A percentile compares a stretch with the other conserved stretches of the same genome.
These are phyloP conservation scores for Nebria salina DNA, from an alignment of 2,888 invertebrate genomes.

Conservation along the genomic window DNA sequence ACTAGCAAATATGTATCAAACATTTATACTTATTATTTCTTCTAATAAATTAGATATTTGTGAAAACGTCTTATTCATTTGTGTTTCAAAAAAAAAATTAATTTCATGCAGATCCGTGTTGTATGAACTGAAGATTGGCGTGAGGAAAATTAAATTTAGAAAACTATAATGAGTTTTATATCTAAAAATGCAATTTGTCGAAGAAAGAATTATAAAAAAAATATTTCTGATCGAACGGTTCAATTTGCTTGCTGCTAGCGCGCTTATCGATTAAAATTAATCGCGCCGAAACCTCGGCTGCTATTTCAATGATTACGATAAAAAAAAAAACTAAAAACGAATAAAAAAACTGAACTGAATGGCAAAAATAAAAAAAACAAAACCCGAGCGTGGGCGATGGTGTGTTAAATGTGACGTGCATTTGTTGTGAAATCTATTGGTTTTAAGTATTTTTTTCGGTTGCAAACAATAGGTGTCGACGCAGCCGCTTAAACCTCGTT, in stretches of 20 bases:
- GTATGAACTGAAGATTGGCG: not conserved
- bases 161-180: constrained; percentile 21
- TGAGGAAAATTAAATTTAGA: not conserved
- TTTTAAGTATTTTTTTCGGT: constrained; percentile 44
- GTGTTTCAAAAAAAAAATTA: no score
- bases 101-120: not conserved
- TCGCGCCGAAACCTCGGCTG: constrained; percentile 51
- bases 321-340: constrained; percentile 18
- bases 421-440: constrained; percentile 32
- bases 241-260: constrained; percentile 41
- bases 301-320: constrained; percentile 44
- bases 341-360: not conserved
- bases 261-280: constrained; percentile 52
- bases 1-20: no score
- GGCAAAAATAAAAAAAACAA: constrained; percentile 12
- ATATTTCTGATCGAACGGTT: constrained; percentile 39
- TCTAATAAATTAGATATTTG: no score
- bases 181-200: constrained; percentile 43
- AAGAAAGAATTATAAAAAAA: constrained; percentile 37
- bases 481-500: not conserved
- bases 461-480: constrained; percentile 29
- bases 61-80: no score
- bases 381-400: constrained; percentile 27
- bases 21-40: no score
- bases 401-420: constrained; percentile 37